Conservation (phyloP, 1,140 invertebrate species). For the Teleopsis dalmanni region DNA sequence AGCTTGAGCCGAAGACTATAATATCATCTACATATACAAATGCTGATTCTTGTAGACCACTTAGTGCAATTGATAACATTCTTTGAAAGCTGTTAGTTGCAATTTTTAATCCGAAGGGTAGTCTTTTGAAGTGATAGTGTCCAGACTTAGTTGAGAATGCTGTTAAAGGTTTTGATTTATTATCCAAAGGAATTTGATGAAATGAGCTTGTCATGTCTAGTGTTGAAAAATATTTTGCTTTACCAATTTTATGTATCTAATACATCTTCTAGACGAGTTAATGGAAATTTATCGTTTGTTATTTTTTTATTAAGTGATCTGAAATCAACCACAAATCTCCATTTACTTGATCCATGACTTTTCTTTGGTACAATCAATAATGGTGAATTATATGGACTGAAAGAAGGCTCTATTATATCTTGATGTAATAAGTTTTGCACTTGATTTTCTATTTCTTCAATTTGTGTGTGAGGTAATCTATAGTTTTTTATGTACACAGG, state of each 20-base stretch:
- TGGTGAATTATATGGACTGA: conserved; percentile 19
- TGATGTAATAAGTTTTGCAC: conserved; percentile 18
- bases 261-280: conserved; percentile 30
- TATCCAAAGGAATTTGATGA: conserved; percentile 42
- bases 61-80: conserved; percentile 14
- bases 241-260: conserved; percentile 25
- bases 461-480: conserved; percentile 19
- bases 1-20: conserved; percentile 11
- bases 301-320: conserved; percentile 23
- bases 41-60: conserved; percentile 12
- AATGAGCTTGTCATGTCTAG: conserved; percentile 45
- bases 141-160: conserved; percentile 8
- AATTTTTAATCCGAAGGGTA: conserved; percentile 15
- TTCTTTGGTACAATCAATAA: conserved; percentile 21
- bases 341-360: conserved; percentile 12
- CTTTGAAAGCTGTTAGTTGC: conserved; percentile 10
- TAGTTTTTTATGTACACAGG: conserved; percentile 12
- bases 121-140: conserved; percentile 8
- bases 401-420: conserved; percentile 16
- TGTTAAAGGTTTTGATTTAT: conserved; percentile 27
- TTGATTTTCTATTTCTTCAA: conserved; percentile 17
- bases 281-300: conserved; percentile 38
- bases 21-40: conserved; percentile 16
- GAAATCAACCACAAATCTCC: conserved; percentile 23
- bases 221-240: conserved; percentile 34